phyloP scores from a whole-genome alignment of 2,113 vertebrate genomes.

The Erinaceus europaeus region DNA sequence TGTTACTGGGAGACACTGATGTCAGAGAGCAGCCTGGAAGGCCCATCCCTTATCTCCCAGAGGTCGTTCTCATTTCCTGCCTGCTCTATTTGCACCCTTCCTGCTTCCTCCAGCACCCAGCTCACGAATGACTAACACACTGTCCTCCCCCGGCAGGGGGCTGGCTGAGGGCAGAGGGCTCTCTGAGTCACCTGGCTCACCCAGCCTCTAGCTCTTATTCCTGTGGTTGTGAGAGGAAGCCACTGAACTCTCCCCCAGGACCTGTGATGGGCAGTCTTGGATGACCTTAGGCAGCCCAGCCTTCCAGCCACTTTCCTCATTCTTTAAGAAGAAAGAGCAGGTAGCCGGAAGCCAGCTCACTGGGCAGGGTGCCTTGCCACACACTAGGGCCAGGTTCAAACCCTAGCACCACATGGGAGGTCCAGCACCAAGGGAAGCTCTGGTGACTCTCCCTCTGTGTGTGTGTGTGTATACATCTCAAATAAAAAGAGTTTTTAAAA shows the following conservation, averaged over 20 bases:
- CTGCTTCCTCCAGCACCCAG: background rate
- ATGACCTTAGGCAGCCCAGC: background rate
- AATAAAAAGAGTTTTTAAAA: too few species aligned
- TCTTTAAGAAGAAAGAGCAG: too few species aligned
- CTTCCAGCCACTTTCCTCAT: background rate
- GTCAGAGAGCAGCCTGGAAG: background rate
- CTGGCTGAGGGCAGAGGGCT: background rate
- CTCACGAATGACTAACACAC: background rate
- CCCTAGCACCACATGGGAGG: too few species aligned
- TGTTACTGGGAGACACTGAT: constrained; percentile 46
- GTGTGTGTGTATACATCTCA: too few species aligned
- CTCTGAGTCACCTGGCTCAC: too few species aligned
- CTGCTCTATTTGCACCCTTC: constrained; percentile 44
- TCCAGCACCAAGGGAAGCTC: too few species aligned
- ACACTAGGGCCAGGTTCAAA: too few species aligned
- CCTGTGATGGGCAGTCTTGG: background rate
- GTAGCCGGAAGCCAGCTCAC: too few species aligned
- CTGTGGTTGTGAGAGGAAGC: background rate
- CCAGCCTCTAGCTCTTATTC: background rate
- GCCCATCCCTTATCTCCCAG: constrained; percentile 22
- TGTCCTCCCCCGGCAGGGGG: background rate
- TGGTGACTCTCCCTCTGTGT: too few species aligned
- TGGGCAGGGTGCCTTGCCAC: too few species aligned
- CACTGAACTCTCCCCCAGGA: background rate
- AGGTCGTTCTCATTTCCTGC: constrained; percentile 63